phyloP scores from a whole-genome alignment of 2,888 invertebrate species.

The Torymus texanus region DNA sequence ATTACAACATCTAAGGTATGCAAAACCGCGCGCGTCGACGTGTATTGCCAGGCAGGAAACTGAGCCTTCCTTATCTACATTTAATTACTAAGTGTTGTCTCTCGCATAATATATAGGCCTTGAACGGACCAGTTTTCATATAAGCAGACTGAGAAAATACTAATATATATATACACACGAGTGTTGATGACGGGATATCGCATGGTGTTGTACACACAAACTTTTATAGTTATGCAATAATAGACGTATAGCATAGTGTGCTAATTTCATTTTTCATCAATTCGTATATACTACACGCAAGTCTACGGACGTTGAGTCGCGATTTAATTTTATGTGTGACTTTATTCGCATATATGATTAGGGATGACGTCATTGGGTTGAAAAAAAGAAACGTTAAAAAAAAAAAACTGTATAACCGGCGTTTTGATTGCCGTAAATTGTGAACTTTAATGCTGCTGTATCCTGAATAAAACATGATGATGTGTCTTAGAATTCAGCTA shows the following conservation, averaged over 20 bases:
- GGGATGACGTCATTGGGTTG: conserved; percentile 30
- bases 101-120: neutral
- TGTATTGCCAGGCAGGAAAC: neutral
- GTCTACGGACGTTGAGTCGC: too few species aligned
- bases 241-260: too few species aligned
- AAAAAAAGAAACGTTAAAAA: conserved; percentile 4
- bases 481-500: neutral
- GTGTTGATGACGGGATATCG: conserved; percentile 4
- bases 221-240: neutral
- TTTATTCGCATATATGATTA: neutral
- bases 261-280: conserved; percentile 9
- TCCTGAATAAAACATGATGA: neutral
- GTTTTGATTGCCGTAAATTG: conserved; percentile 19
- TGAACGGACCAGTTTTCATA: neutral
- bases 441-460: neutral
- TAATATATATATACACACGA: neutral
- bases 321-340: conserved; percentile 12
- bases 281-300: conserved; percentile 1
- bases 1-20: too few species aligned
- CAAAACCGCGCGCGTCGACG: too few species aligned
- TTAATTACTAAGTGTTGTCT: conserved; percentile 18
- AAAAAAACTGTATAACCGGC: conserved; percentile 3
- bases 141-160: neutral
- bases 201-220: neutral
- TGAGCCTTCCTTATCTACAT: conserved; percentile 14